Percentiles rank a stretch among this genome's conserved stretches.
Evolutionary conservation across 1,140 invertebrate genomes (phyloP).

Genomic region (Drosophila kepulauana): DNA sequence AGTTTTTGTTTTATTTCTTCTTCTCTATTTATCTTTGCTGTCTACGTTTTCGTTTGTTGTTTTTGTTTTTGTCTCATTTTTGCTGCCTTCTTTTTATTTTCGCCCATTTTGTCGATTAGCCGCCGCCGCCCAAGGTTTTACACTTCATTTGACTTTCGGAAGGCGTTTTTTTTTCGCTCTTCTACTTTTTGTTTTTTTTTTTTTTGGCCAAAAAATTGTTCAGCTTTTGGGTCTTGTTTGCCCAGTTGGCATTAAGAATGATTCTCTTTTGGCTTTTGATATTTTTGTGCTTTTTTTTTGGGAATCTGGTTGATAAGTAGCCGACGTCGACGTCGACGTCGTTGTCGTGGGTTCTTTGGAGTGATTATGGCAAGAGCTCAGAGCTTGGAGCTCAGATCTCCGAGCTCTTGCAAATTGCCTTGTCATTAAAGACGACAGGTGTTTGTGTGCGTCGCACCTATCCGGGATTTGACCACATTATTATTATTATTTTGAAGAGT

Average conservation of each 20-base stretch:
- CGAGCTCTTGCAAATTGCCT: constrained; percentile 12
- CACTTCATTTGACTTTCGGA: constrained; percentile 44
- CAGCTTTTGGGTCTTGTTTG: constrained; percentile 12
- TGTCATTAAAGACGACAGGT: constrained; percentile 15
- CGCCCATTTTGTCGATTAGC: constrained; percentile 31
- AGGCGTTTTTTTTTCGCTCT: constrained; percentile 12
- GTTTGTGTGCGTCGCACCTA: constrained; percentile 3
- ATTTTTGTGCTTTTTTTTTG: background rate
- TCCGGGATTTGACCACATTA: constrained; percentile 30
- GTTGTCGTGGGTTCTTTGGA: background rate
- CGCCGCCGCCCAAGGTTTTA: constrained; percentile 39
- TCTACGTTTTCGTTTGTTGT: constrained; percentile 5
- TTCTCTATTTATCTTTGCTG: constrained; percentile 31
- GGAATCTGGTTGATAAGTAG: constrained; percentile 13
- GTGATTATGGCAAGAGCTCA: constrained; percentile 6
- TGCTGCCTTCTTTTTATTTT: constrained; percentile 7
- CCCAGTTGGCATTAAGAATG: constrained; percentile 32
- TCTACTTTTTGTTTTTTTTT: too few relatives aligned
- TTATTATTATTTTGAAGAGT: constrained; percentile 7
- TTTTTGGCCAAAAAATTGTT: constrained; percentile 14
- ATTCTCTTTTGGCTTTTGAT: constrained; percentile 6
- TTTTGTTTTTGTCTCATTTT: constrained; percentile 2
- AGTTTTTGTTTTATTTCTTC: constrained; percentile 35
- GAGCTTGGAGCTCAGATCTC: constrained; percentile 5
- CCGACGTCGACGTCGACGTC: too few relatives aligned